Percentiles rank a stretch among this genome's conserved stretches.
phyloP scores from a whole-genome alignment of 2,797 vertebrate genomes.

The Bothrops alternatus region DNA sequence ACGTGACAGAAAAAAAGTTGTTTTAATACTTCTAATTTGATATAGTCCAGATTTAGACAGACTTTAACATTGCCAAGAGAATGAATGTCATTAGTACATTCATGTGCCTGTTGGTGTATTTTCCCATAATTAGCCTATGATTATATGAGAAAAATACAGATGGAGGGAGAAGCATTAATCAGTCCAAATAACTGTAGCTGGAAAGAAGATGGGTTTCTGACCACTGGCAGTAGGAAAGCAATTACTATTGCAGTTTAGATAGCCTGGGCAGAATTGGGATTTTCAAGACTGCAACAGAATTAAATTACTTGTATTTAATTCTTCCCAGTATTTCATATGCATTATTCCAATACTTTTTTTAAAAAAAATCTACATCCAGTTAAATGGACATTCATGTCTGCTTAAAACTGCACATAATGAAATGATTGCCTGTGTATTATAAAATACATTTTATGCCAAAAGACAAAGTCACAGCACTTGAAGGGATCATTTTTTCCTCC shows the following conservation, averaged over 20 bases:
- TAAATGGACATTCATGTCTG: not conserved
- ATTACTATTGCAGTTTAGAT: not conserved
- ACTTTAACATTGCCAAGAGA: not conserved
- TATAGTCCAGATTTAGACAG: not conserved
- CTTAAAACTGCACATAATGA: not conserved
- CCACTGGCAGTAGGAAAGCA: not conserved
- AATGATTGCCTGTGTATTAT: not conserved
- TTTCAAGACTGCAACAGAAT: not conserved
- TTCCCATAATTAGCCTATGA: conserved; percentile 4
- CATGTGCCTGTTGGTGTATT: not conserved
- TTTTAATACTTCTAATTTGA: not conserved
- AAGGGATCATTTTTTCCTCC: not conserved
- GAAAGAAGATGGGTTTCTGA: not conserved
- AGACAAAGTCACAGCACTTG: not conserved
- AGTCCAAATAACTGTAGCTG: not conserved
- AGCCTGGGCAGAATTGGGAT: not conserved
- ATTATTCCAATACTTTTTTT: not conserved
- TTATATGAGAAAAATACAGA: not conserved
- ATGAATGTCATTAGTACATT: not conserved
- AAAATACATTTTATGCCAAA: not conserved
- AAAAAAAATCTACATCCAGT: not conserved
- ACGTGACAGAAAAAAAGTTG: not conserved
- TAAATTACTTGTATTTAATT: not conserved
- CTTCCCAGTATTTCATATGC: not conserved
- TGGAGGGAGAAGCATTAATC: not conserved